Evolutionary conservation across 2,797 vertebrate species (phyloP).

Genomic region (Chloroceryle inda): DNA sequence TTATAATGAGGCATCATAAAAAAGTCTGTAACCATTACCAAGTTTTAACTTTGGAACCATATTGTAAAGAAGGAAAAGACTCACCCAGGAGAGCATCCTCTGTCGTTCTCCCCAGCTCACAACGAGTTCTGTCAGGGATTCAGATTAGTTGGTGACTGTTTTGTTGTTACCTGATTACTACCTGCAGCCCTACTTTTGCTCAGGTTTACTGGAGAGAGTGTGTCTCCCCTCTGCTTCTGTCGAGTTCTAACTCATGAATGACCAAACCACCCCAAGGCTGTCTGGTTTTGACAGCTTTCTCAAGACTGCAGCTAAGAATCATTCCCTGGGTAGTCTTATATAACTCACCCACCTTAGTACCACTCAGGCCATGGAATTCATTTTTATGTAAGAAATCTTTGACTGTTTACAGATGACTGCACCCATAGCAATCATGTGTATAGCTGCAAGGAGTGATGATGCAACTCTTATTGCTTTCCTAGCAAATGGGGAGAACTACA

Average conservation of each 20-base stretch:
- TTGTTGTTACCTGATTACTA: neutral
- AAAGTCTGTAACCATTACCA: neutral
- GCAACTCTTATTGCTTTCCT: constrained; percentile 3
- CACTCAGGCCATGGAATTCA: neutral
- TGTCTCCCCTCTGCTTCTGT: too few species aligned
- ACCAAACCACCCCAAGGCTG: neutral
- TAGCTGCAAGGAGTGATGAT: neutral
- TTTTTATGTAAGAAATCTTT: neutral
- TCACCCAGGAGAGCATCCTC: neutral
- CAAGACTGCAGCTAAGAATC: neutral
- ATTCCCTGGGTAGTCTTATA: neutral
- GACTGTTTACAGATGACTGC: neutral
- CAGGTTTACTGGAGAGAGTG: neutral
- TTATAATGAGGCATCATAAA: neutral
- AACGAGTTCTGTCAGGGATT: neutral
- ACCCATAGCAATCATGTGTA: neutral
- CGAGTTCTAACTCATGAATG: neutral
- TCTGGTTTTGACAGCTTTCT: neutral
- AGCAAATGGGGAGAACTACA: neutral
- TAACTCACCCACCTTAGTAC: neutral
- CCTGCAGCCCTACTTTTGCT: neutral
- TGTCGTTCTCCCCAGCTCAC: neutral
- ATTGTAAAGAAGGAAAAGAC: neutral
- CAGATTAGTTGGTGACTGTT: neutral
- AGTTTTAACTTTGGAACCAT: neutral